phyloP scores from a whole-genome alignment of 2,797 vertebrate genomes.

The Luscinia megarhynchos region DNA sequence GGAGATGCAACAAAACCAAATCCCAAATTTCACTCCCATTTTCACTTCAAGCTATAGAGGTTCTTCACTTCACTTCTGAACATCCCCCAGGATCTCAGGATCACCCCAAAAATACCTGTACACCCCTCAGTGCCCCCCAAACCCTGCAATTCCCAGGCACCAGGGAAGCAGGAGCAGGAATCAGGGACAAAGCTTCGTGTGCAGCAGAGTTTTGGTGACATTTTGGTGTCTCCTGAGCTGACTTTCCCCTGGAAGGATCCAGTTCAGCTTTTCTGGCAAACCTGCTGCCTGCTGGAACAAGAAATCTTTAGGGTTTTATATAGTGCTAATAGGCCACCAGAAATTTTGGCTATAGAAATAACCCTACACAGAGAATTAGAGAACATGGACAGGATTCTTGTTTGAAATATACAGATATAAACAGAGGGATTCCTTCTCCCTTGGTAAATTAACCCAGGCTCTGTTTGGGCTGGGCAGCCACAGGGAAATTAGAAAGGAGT shows the following conservation, averaged over 20 bases:
- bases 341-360: not conserved
- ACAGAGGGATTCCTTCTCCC: not conserved
- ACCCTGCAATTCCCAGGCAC: not conserved
- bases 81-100: not conserved
- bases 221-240: not conserved
- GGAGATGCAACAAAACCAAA: not conserved
- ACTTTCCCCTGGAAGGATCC: not conserved
- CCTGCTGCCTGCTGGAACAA: conserved; percentile 13
- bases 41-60: accelerated
- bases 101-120: not conserved
- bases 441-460: not conserved
- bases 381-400: not conserved
- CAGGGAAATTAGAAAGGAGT: not conserved
- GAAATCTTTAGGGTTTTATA: conserved; percentile 53
- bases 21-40: not conserved
- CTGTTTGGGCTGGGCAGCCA: not conserved
- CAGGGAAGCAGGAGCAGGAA: not conserved
- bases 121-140: not conserved
- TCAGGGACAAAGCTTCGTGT: accelerated
- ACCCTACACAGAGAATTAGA: not conserved
- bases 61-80: not conserved
- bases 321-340: conserved; percentile 46
- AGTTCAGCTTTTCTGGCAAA: conserved; percentile 33
- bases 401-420: not conserved
- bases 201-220: not conserved